Percentiles rank a stretch among this genome's conserved stretches.
phyloP scores from a whole-genome alignment of 2,888 invertebrate genomes.

The Cataglyphis cursor region DNA sequence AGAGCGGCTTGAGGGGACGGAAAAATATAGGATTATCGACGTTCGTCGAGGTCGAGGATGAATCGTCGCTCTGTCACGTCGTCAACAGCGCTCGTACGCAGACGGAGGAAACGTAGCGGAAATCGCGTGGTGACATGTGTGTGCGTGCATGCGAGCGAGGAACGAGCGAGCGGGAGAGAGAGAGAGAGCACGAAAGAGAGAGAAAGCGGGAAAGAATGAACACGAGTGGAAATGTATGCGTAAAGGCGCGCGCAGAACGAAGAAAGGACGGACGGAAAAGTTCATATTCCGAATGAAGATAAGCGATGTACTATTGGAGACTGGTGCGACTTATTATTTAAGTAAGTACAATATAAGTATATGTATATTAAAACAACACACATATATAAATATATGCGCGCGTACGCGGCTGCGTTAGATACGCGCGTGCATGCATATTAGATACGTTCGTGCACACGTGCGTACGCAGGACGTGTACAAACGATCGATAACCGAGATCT shows the following conservation, averaged over 20 bases:
- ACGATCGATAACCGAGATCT: constrained; percentile 3
- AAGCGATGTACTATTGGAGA: constrained; percentile 72
- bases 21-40: constrained; percentile 51
- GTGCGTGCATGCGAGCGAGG: constrained; percentile 5
- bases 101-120: constrained; percentile 44
- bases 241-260: constrained; percentile 44
- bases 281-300: constrained; percentile 68
- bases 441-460: constrained; percentile 65
- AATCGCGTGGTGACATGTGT: constrained; percentile 44
- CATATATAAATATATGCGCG: constrained; percentile 32
- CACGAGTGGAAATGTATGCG: constrained; percentile 36
- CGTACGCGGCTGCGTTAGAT: constrained; percentile 47
- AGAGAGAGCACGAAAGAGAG: constrained; percentile 1
- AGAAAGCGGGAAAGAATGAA: background rate
- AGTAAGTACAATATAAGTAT: constrained; percentile 68
- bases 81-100: constrained; percentile 61
- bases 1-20: constrained; percentile 18
- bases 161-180: background rate
- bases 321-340: constrained; percentile 74
- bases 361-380: constrained; percentile 58
- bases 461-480: constrained; percentile 65
- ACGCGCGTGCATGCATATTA: constrained; percentile 60
- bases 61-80: constrained; percentile 63
- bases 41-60: constrained; percentile 54
- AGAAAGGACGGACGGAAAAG: constrained; percentile 25